Evolutionary conservation across 2,113 vertebrate species (phyloP).

Genomic region (Tapirus terrestris): DNA sequence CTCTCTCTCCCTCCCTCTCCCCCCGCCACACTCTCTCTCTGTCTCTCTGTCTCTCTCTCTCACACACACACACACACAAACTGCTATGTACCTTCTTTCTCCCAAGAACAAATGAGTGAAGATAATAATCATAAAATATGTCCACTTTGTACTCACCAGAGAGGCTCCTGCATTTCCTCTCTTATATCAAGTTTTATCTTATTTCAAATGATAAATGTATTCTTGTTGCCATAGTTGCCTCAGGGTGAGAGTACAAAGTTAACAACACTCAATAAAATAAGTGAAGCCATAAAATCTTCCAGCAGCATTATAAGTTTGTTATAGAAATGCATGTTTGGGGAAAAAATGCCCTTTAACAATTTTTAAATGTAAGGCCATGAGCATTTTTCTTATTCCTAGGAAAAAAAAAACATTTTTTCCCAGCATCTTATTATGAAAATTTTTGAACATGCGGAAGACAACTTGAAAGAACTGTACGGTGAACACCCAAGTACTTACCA

Average conservation of each 20-base stretch:
- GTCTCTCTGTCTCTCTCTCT: rapidly evolving
- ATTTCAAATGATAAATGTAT: constrained; percentile 51
- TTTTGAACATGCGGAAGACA: constrained; percentile 18
- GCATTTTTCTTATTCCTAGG: constrained; percentile 36
- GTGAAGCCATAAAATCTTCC: constrained; percentile 60
- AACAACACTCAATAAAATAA: constrained; percentile 55
- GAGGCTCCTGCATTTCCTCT: not conserved
- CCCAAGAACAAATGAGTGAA: constrained; percentile 34
- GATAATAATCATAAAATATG: constrained; percentile 48
- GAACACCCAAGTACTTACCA: not conserved
- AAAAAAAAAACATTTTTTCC: not conserved
- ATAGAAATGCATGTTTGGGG: constrained; percentile 38
- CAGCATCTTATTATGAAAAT: constrained; percentile 41
- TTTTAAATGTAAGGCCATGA: constrained; percentile 9
- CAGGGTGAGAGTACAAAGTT: constrained; percentile 47
- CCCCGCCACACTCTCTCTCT: too few relatives aligned
- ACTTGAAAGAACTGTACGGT: not conserved
- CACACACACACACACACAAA: not conserved
- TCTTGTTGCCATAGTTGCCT: constrained; percentile 24
- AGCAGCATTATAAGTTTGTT: constrained; percentile 36
- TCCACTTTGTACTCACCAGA: constrained; percentile 9
- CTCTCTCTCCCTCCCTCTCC: too few relatives aligned
- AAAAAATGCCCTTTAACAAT: not conserved
- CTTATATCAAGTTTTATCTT: constrained; percentile 39
- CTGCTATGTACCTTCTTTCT: not conserved